These are phyloP conservation scores for Corbicula japonica DNA, from an alignment of 2,888 invertebrate genomes.

Conservation along the genomic window DNA sequence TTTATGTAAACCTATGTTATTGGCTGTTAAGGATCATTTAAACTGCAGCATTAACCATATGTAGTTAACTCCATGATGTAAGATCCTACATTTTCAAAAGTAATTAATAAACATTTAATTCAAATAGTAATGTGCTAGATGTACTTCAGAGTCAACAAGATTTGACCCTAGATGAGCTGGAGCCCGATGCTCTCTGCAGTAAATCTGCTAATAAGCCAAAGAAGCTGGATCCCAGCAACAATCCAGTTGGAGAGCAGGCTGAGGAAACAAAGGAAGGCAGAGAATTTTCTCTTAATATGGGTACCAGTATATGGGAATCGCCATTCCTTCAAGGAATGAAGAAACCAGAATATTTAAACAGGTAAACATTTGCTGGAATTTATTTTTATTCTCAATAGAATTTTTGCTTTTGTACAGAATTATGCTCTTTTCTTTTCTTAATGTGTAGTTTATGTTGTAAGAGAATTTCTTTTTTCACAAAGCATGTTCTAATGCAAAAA, in stretches of 20 bases:
- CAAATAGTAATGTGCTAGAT: not conserved
- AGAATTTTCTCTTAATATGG: conserved; percentile 57
- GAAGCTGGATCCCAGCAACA: conserved; percentile 43
- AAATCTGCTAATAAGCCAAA: conserved; percentile 65
- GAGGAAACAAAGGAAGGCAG: conserved; percentile 10
- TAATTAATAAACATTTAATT: not conserved
- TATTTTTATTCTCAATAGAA: too few species aligned
- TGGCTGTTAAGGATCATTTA: too few species aligned
- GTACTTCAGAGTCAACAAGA: conserved; percentile 80
- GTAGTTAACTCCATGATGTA: too few species aligned
- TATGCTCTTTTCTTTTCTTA: too few species aligned
- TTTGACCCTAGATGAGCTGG: conserved; percentile 76
- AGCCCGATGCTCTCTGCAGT: conserved; percentile 75
- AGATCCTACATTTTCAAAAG: too few species aligned
- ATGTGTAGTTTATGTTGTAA: too few species aligned
- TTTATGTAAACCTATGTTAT: too few species aligned
- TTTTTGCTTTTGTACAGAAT: too few species aligned
- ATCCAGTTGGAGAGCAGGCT: conserved; percentile 17
- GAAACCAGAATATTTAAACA: conserved; percentile 61
- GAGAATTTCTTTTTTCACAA: too few species aligned
- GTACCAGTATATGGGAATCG: conserved; percentile 63
- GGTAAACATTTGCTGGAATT: conserved; percentile 44
- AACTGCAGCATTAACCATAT: too few species aligned
- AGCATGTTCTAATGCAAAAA: too few species aligned
- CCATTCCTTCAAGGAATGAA: conserved; percentile 64